These are phyloP conservation scores for Acanthopleura granulata DNA, from an alignment of 2,888 invertebrate species.

Conservation along the genomic window DNA sequence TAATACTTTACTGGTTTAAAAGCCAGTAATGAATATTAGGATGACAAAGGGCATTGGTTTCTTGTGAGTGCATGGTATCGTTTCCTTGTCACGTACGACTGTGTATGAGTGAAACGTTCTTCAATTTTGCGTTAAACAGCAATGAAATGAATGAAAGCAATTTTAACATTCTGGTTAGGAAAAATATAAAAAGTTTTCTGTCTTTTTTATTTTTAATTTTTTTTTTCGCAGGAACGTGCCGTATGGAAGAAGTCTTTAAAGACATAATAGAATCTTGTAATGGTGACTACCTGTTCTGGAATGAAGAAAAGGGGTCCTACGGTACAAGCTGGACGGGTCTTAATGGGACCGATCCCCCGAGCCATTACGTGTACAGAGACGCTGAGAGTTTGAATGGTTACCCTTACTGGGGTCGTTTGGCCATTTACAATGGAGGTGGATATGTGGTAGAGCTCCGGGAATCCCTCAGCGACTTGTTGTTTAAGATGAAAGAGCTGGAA, in stretches of 20 bases:
- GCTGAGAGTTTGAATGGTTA: conserved; percentile 67
- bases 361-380: conserved; percentile 62
- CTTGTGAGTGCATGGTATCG: no score
- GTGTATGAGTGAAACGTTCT: no score
- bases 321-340: conserved; percentile 53
- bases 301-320: conserved; percentile 56
- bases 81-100: no score
- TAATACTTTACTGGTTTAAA: no score
- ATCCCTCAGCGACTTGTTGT: conserved; percentile 49
- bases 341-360: not conserved
- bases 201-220: not conserved
- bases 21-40: no score
- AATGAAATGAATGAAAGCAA: no score
- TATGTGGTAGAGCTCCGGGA: conserved; percentile 69
- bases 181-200: not conserved
- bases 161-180: no score
- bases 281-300: conserved; percentile 45
- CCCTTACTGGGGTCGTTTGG: conserved; percentile 68
- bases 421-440: conserved; percentile 71
- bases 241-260: conserved; percentile 30
- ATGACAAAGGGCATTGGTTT: no score
- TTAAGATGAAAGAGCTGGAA: conserved; percentile 63
- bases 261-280: conserved; percentile 56
- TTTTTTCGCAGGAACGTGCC: not conserved
- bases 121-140: no score